Conservation (phyloP, 2,797 vertebrate species). For the Aldrovandia affinis region DNA sequence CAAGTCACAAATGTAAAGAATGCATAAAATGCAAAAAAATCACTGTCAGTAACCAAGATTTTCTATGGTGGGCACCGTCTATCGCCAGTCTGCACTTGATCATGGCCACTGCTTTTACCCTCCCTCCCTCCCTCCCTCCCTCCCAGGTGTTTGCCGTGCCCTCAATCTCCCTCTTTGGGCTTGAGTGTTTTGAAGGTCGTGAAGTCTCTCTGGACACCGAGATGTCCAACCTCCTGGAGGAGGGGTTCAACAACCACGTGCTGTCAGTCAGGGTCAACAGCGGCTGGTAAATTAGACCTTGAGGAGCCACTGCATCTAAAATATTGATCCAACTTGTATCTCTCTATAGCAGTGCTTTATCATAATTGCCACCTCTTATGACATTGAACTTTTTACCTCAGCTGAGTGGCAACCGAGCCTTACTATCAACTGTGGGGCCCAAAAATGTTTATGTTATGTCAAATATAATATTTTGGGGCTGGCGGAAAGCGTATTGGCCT, state of each 20-base stretch:
- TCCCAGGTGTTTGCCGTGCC: constrained; percentile 83
- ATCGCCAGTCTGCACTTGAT: background rate
- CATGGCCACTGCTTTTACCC: background rate
- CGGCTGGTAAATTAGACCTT: constrained; percentile 67
- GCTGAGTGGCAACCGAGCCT: background rate
- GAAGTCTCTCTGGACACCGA: constrained; percentile 81
- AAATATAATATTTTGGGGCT: too few species aligned
- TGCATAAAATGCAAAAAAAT: too few species aligned
- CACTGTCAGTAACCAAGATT: too few species aligned
- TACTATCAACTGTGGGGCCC: too few species aligned
- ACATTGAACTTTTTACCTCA: background rate
- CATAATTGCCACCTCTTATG: background rate
- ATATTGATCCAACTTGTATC: background rate
- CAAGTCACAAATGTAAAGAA: too few species aligned
- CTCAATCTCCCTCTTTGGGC: constrained; percentile 86
- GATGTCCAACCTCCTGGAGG: constrained; percentile 78
- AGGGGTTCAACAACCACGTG: constrained; percentile 90
- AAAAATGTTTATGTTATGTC: too few species aligned
- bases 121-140: background rate
- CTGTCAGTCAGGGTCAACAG: constrained; percentile 87
- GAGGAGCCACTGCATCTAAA: background rate
- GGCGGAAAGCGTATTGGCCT: too few species aligned
- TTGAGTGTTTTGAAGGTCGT: constrained; percentile 91
- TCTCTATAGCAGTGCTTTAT: background rate
- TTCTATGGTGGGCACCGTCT: too few species aligned